These are phyloP conservation scores for Triops longicaudatus DNA, from an alignment of 1,140 invertebrate genomes.

Conservation along the genomic window DNA sequence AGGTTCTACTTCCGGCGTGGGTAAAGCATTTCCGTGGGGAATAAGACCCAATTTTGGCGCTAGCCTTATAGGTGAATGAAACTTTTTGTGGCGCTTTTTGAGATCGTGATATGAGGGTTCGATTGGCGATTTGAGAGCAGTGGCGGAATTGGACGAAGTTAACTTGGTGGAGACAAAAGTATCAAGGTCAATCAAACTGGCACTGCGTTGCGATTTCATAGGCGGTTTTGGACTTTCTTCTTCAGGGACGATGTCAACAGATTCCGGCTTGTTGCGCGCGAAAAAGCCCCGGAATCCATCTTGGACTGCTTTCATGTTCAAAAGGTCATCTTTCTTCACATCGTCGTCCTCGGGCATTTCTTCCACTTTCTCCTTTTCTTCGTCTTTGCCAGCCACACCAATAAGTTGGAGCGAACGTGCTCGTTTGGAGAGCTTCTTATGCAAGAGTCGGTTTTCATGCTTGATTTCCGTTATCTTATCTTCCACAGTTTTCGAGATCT, in stretches of 20 bases:
- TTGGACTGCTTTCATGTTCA: background rate
- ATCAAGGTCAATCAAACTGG: background rate
- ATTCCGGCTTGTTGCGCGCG: background rate
- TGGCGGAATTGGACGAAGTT: background rate
- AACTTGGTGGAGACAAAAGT: background rate
- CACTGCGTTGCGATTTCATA: background rate
- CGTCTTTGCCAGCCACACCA: background rate
- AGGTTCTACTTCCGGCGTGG: background rate
- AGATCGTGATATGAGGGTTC: background rate
- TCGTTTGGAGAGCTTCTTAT: background rate
- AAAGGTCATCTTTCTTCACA: background rate
- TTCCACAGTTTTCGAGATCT: slow-evolving; percentile 17
- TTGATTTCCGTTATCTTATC: slow-evolving; percentile 23
- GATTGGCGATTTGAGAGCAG: background rate
- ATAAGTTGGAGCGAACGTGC: background rate
- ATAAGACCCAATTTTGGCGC: background rate
- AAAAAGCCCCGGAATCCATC: slow-evolving; percentile 1
- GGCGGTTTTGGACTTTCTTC: background rate
- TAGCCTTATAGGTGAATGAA: background rate
- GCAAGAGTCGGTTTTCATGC: slow-evolving; percentile 12
- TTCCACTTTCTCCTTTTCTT: background rate
- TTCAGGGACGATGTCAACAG: background rate
- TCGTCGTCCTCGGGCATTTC: background rate
- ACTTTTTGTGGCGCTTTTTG: background rate
- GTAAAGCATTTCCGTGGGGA: background rate